A percentile compares a stretch with the other conserved stretches of the same genome.
These are phyloP conservation scores for Polydrusus pterygomalis DNA, from an alignment of 2,888 invertebrate species.

Conservation along the genomic window DNA sequence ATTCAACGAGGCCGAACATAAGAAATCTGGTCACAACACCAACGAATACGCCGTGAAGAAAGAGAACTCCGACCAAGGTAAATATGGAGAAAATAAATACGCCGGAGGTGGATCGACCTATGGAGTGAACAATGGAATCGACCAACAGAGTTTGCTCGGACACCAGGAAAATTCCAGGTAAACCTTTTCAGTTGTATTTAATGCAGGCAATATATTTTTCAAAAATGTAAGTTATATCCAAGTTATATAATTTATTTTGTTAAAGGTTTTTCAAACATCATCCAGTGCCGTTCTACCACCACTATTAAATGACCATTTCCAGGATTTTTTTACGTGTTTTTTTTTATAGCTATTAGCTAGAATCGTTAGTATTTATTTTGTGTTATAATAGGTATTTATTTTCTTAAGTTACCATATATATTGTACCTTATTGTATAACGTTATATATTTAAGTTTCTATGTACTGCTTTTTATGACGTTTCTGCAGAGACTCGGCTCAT, in stretches of 20 bases:
- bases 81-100: constrained; percentile 77
- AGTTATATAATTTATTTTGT: not conserved
- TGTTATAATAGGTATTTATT: constrained; percentile 40
- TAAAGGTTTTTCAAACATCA: constrained; percentile 74
- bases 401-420: constrained; percentile 20
- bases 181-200: too few species aligned
- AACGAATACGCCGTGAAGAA: constrained; percentile 76
- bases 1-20: constrained; percentile 75
- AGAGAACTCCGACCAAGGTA: constrained; percentile 77
- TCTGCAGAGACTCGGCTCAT: constrained; percentile 44
- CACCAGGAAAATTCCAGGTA: constrained; percentile 76
- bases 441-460: constrained; percentile 5
- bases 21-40: constrained; percentile 77
- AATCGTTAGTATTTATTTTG: constrained; percentile 42
- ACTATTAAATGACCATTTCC: constrained; percentile 37
- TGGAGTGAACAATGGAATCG: constrained; percentile 77
- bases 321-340: not conserved
- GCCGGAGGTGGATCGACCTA: constrained; percentile 76
- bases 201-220: too few species aligned
- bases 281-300: constrained; percentile 73
- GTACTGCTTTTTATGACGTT: constrained; percentile 35
- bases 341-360: constrained; percentile 27
- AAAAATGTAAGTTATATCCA: too few species aligned
- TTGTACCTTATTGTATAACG: constrained; percentile 23
- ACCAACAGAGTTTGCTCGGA: constrained; percentile 77